Evolutionary conservation across 2,797 vertebrate genomes (phyloP).

Genomic region (Syndactyla subalaris): DNA sequence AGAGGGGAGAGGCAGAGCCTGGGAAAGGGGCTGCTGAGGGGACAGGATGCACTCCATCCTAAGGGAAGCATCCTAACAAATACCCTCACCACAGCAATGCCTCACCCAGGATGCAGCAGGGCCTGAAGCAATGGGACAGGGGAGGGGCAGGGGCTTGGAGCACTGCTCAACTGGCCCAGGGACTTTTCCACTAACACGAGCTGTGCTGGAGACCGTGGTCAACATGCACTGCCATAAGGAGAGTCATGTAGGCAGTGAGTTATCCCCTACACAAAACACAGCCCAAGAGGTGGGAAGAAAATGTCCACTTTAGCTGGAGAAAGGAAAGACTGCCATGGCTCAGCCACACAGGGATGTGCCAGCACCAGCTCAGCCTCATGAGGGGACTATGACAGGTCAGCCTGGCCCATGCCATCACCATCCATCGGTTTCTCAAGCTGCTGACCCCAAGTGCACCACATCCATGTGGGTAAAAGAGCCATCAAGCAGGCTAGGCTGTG

Average conservation of each 20-base stretch:
- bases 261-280: background rate
- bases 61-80: constrained; percentile 29
- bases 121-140: background rate
- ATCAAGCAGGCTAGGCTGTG: fast-evolving
- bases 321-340: background rate
- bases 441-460: background rate
- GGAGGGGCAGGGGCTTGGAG: background rate
- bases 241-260: fast-evolving
- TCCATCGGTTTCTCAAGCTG: background rate
- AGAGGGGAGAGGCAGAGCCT: background rate
- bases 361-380: fast-evolving
- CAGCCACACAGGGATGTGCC: background rate
- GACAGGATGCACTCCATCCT: background rate
- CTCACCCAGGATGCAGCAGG: background rate
- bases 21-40: background rate
- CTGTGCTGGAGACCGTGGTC: background rate
- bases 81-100: constrained; percentile 74
- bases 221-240: fast-evolving
- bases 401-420: background rate
- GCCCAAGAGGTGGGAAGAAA: background rate
- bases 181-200: background rate
- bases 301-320: fast-evolving
- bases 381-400: background rate
- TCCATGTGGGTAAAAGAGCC: fast-evolving
- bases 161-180: fast-evolving